phyloP scores from a whole-genome alignment of 37 sponge, comb jelly and placozoan genomes.

The Eunapius fragilis region DNA sequence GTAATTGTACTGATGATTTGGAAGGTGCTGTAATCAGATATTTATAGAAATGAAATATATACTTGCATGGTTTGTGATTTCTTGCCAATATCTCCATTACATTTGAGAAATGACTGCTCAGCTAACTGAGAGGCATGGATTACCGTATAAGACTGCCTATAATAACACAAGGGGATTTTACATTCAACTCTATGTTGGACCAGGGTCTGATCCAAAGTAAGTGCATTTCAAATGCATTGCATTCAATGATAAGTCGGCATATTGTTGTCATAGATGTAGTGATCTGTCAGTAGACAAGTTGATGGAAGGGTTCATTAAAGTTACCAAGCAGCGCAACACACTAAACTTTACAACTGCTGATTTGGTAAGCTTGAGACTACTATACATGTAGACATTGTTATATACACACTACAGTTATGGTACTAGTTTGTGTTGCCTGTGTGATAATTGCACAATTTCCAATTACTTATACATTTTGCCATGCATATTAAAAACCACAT shows the following conservation, averaged over 20 bases:
- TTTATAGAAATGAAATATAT: too few species aligned
- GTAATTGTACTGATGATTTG: too few species aligned
- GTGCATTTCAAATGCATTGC: not conserved
- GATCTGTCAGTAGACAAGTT: conserved; percentile 28
- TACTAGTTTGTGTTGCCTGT: not conserved
- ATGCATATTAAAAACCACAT: too few species aligned
- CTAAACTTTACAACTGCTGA: conserved; percentile 88
- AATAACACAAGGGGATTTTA: conserved; percentile 89
- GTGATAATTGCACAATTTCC: too few species aligned
- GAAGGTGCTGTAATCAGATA: too few species aligned
- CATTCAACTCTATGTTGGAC: conserved; percentile 80
- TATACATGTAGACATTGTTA: too few species aligned
- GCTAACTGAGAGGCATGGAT: conserved; percentile 63
- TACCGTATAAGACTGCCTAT: conserved; percentile 83
- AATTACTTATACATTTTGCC: too few species aligned
- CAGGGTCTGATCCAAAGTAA: conserved; percentile 27
- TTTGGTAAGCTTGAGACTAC: conserved; percentile 81
- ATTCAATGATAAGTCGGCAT: too few species aligned
- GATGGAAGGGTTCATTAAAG: conserved; percentile 82
- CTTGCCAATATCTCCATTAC: not conserved
- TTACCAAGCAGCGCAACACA: conserved; percentile 69
- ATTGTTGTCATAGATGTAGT: not conserved
- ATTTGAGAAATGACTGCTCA: conserved; percentile 59
- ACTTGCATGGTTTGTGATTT: not conserved
- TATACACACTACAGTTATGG: too few species aligned